Conservation (phyloP, 2,797 vertebrate species). For the Anniella stebbinsi region DNA sequence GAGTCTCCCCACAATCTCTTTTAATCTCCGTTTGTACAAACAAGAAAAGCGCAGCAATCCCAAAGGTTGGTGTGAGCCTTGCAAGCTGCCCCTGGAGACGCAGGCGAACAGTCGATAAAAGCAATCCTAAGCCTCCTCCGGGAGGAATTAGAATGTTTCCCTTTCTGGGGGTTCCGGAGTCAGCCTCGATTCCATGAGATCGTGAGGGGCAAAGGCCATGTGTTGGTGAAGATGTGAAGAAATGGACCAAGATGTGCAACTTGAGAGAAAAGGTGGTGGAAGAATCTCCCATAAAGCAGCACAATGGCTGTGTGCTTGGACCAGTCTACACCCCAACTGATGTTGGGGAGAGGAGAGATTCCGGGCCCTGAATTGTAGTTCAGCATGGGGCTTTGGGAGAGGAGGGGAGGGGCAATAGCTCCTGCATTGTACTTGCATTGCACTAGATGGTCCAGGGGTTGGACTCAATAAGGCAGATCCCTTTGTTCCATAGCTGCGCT, state of each 20-base stretch:
- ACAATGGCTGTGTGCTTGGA: neutral
- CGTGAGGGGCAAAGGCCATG: no score
- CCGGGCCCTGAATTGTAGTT: neutral
- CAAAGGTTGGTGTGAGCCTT: neutral
- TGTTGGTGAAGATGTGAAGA: no score
- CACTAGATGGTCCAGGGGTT: neutral
- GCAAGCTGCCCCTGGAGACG: neutral
- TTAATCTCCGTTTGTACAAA: neutral
- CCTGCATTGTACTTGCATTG: neutral
- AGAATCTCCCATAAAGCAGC: neutral
- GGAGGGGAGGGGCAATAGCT: neutral
- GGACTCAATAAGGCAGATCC: no score
- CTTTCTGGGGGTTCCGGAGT: neutral
- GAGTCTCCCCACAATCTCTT: neutral
- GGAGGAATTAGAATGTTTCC: slow-evolving; percentile 24
- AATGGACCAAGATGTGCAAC: neutral
- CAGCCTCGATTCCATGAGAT: neutral
- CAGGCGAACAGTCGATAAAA: neutral
- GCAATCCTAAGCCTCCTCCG: neutral
- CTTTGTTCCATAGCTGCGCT: neutral
- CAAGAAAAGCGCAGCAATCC: neutral
- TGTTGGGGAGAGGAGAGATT: neutral
- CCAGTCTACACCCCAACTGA: neutral
- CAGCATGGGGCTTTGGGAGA: neutral
- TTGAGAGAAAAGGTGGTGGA: neutral